Conservation (phyloP, 1,140 invertebrate genomes). For the Triops longicaudatus region DNA sequence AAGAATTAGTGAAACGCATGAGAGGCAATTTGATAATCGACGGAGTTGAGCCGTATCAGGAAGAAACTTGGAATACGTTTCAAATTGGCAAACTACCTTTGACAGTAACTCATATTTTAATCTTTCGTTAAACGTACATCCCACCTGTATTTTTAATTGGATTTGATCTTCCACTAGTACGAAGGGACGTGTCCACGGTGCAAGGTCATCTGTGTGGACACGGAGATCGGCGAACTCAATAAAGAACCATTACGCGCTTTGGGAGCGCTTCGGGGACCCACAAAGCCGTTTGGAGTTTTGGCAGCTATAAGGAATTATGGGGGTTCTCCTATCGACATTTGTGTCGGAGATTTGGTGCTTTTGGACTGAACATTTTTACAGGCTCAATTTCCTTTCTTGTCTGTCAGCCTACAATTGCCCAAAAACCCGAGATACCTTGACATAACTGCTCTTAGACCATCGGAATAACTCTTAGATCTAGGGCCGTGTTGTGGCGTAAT, state of each 20-base stretch:
- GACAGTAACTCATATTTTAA: conserved; percentile 43
- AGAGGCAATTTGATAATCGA: conserved; percentile 49
- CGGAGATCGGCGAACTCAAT: conserved; percentile 65
- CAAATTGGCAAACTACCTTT: conserved; percentile 58
- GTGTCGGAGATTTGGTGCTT: not conserved
- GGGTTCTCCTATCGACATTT: not conserved
- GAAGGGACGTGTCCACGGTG: conserved; percentile 74
- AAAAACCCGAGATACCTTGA: no score
- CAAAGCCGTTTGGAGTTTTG: conserved; percentile 62
- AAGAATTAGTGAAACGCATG: conserved; percentile 46
- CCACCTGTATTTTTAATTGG: conserved; percentile 33
- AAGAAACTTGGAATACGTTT: conserved; percentile 61
- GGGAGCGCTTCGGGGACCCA: conserved; percentile 58
- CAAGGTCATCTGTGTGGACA: conserved; percentile 90
- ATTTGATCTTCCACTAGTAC: conserved; percentile 43
- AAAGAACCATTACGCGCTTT: conserved; percentile 76
- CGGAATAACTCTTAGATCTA: no score
- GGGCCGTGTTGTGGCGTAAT: no score
- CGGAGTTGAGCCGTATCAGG: conserved; percentile 52
- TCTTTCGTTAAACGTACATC: not conserved
- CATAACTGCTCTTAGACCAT: no score
- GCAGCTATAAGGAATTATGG: not conserved
- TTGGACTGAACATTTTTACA: not conserved
- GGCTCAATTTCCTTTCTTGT: no score
- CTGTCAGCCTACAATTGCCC: no score